Evolutionary conservation across 2,797 vertebrate genomes (phyloP), one percentile per base, ranked within the genome.

Genomic region (Trematomus bernacchii): DNA sequence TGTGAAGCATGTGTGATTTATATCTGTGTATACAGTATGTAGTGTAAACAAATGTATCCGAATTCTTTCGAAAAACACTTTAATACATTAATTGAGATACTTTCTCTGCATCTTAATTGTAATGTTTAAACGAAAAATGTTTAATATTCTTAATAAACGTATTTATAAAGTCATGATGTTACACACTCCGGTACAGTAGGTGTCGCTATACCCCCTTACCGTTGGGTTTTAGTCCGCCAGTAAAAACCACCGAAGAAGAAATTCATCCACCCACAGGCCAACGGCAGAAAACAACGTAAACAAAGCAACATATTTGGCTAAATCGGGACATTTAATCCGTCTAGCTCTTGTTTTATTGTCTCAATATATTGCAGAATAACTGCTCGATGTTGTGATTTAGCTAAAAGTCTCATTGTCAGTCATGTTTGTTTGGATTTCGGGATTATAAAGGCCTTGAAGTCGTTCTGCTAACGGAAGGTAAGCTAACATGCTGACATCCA

Each of bases 221-320:
- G 33, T 37, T 37, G 33, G 33, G 0, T 9, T 37, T 37, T 7
- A 37, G 2, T 37, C 33, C 33, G 33, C 33, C 33, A 9, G 33
- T 37, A 37, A 37, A 27, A 9, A 37, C 33, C 33, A 37, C 1
- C 33, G 73, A 89, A 90, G 82, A 89, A 89, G 90, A 82, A 66
- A 2, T 7, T 18, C 11, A 40, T 40, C 33, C 66, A 65, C 52
- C 76, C 58, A 63, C 18, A 69, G 82, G 66, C 73, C 52, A 77
- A 59, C 68, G 23, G 73, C 42, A 64, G 63, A 77, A 43, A 68
- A 62, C 63, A 92, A 89, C 74, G 53, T 91, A 92, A 93, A 93
- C 92, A 93, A 63, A 52, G 58, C 18, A 0, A 21, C 67, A 30
- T 79, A 66, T 57, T 10, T 40, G 21, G 0, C 13, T 8, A 33